Evolutionary conservation across 2,888 invertebrate species (phyloP), one percentile per base, ranked within the genome.

Genomic region (Coenonympha arcania): DNA sequence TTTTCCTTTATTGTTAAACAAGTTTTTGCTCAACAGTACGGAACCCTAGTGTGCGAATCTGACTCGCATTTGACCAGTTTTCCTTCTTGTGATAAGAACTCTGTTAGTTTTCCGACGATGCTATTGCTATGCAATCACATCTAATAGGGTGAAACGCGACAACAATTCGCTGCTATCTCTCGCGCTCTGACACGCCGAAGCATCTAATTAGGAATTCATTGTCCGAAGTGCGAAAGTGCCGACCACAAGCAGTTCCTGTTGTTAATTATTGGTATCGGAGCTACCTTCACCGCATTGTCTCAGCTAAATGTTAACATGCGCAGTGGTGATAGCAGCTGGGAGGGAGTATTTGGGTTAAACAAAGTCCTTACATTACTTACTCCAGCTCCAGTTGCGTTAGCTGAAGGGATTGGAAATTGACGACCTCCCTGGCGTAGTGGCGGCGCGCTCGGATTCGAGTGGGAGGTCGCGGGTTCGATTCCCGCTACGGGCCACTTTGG

Each of bases 91-190:
- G n/a, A n/a, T n/a, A n/a, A n/a, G n/a, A n/a, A n/a, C n/a, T n/a
- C n/a, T n/a, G n/a, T n/a, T n/a, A n/a, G n/a, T n/a, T n/a, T n/a
- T n/a, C 64, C 65, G 56, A 62, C 66, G 62, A 63, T 63, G 68
- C 66, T 58, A 62, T 55, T 58, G 50, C 31, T 41, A 40, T 52
- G 66, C n/a, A 71, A 71, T 73, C 67, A 61, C 49, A 57, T n/a
- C 53, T 58, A 68, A n/a, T n/a, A 68, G 69, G 71, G 71, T 73
- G 69, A 73, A 76, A 71, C 66, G 62, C 58, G 58, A 63, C 58
- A 68, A 69, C 67, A 64, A 70, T 71, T 71, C 55, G 64, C 64
- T 59, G 59, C 67, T 74, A 75, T 76, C 76, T 66, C 52, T 54
- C 59, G 64, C 64, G 63, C 22, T 24, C 36, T 40, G 52, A 49